These are phyloP conservation scores for Chanos chanos DNA, from an alignment of 2,797 vertebrate genomes.

Conservation along the genomic window DNA sequence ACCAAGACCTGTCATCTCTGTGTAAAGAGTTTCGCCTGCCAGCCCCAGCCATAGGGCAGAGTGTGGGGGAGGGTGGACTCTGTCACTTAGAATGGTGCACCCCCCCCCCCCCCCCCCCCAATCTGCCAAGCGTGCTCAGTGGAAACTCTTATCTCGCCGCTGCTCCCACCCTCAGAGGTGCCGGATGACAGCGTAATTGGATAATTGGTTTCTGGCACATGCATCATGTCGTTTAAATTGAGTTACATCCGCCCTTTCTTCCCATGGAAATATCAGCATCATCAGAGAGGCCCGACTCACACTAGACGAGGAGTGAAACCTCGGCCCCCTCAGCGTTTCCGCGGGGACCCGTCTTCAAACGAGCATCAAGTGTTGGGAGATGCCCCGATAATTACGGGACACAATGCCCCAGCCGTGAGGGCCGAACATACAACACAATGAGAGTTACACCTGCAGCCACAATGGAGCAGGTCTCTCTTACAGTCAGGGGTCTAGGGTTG, in stretches of 20 bases:
- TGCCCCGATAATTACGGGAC: constrained; percentile 49
- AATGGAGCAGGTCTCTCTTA: constrained; percentile 7
- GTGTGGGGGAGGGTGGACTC: no score
- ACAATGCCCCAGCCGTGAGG: constrained; percentile 42
- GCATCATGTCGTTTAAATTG: constrained; percentile 68
- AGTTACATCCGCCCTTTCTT: constrained; percentile 62
- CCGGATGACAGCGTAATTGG: constrained; percentile 75
- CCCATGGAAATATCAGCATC: constrained; percentile 61
- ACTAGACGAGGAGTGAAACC: constrained; percentile 58
- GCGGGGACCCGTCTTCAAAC: constrained; percentile 43
- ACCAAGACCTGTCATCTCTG: no score
- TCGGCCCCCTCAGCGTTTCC: constrained; percentile 48
- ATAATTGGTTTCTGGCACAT: constrained; percentile 74
- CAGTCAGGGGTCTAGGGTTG: not conserved
- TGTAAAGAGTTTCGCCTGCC: no score
- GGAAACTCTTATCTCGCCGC: constrained; percentile 57
- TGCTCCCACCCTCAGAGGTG: constrained; percentile 61
- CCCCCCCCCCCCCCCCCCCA: no score
- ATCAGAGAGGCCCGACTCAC: constrained; percentile 48
- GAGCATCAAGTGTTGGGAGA: constrained; percentile 20
- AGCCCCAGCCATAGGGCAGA: no score
- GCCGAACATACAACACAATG: constrained; percentile 29
- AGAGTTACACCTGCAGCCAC: constrained; percentile 38
- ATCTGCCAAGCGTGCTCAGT: constrained; percentile 50
- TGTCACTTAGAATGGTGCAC: no score